Evolutionary conservation across 2,888 invertebrate genomes (phyloP), one percentile per base, ranked within the genome.

Genomic region (Nymphalis c-album): DNA sequence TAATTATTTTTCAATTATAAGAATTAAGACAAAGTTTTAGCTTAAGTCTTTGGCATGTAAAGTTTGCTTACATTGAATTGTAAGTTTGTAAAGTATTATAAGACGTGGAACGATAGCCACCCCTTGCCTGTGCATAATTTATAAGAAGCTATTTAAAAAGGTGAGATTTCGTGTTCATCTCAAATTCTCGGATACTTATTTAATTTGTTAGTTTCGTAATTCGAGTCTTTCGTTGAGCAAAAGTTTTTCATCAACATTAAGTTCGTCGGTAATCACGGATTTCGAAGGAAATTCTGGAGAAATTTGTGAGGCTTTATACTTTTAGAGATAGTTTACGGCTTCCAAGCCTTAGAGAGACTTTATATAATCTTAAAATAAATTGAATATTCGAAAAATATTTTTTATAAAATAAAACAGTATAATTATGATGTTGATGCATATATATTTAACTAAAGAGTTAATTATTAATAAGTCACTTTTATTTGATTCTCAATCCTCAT

Each of bases 211-310:
- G 64, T 60, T 60, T 51, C 40, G 55, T 55, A 51, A 55, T 35
- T n/a, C 13, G 47, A 65, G 60, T 35, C 47, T 60, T 20, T 18
- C 45, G 22, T 46, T 26, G 8, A 18, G 45, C 16, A 40, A 51
- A 64, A 65, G 46, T 53, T 64, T 59, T 60, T 51, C 60, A 60
- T 55, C n/a, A 65, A 55, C 26, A 51, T 50, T 59, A 55, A 55
- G 31, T n/a, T 55, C 55, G 55, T 31, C 13, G 20, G 57, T 57
- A 57, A 57, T 35, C 13, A 48, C 20, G 26, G 31, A 48, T 62
- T 40, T 62, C 47, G 3, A 18, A 18, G 50, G 18, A 35, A 22
- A 51, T 51, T 20, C 35, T n/a, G 18, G 13, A 40, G 4, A 40
- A 57, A 40, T 57, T 57, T 40, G 18, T 18, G 0, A 57, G 6